phyloP scores from a whole-genome alignment of 2,797 vertebrate genomes.

The Gymnodraco acuticeps region DNA sequence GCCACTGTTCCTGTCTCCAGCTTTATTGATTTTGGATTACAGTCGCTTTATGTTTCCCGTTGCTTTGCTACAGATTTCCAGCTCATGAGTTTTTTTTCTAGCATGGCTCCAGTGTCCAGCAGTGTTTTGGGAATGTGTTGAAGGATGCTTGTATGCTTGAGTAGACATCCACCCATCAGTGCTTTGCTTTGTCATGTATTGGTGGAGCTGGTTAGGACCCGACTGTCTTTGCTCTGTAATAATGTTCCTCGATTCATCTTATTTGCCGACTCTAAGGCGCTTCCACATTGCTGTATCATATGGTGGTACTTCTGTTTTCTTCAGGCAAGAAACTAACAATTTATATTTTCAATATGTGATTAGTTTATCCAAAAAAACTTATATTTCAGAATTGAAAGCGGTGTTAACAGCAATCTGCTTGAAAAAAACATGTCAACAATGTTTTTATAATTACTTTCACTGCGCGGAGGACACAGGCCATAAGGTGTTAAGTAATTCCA shows the following conservation, averaged over 20 bases:
- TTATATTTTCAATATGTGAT: too few species aligned
- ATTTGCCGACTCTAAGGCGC: too few species aligned
- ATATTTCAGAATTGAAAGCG: too few species aligned
- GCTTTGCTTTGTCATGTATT: constrained; percentile 56
- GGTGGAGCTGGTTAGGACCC: constrained; percentile 34
- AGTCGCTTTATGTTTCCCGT: constrained; percentile 67
- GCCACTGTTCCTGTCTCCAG: constrained; percentile 59
- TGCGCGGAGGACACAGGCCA: too few species aligned
- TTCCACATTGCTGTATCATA: too few species aligned
- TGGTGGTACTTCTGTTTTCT: too few species aligned
- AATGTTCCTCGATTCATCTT: constrained; percentile 11
- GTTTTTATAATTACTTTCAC: too few species aligned
- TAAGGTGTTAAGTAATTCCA: too few species aligned
- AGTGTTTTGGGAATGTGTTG: constrained; percentile 18
- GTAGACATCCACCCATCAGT: constrained; percentile 29
- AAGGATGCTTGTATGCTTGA: constrained; percentile 9
- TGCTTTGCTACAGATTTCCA: constrained; percentile 53
- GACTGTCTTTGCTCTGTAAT: constrained; percentile 13
- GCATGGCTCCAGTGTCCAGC: constrained; percentile 53
- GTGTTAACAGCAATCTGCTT: too few species aligned
- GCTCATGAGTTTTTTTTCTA: constrained; percentile 59
- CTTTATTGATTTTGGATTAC: constrained; percentile 77
- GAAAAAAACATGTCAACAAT: too few species aligned
- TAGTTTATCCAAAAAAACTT: too few species aligned
- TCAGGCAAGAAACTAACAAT: too few species aligned